Evolutionary conservation across 2,797 vertebrate genomes (phyloP).

Genomic region (Megalops cyprinoides): DNA sequence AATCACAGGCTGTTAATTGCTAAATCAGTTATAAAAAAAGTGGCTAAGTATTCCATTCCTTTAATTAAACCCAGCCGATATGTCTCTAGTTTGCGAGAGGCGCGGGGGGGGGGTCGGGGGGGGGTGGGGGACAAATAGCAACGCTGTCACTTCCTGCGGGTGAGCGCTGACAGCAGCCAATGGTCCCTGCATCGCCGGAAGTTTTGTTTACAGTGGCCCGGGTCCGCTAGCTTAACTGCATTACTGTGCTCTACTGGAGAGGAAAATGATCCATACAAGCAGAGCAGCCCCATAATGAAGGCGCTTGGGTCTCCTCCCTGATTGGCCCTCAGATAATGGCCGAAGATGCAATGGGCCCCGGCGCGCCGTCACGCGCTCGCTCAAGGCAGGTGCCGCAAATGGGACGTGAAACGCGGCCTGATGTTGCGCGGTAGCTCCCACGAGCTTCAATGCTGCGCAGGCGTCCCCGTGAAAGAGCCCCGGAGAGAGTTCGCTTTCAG

Average conservation of each 20-base stretch:
- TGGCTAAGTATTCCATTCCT: slow-evolving; percentile 33
- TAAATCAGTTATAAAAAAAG: slow-evolving; percentile 45
- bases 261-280: not conserved
- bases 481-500: not conserved
- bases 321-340: no score
- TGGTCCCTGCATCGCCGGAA: not conserved
- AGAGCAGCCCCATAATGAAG: not conserved
- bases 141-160: not conserved
- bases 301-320: not conserved
- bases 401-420: not conserved
- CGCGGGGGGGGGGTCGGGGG: not conserved
- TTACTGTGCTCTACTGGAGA: not conserved
- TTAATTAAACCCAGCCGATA: slow-evolving; percentile 18
- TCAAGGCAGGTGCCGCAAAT: not conserved
- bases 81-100: slow-evolving; percentile 18
- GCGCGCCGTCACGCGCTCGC: no score
- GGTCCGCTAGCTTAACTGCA: not conserved
- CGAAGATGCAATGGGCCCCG: no score
- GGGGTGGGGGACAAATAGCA: not conserved
- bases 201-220: not conserved
- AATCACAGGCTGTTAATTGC: slow-evolving; percentile 48
- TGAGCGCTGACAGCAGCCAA: not conserved
- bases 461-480: not conserved
- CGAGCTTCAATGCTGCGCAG: no score
- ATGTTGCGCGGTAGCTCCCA: no score